Evolutionary conservation across 1,140 invertebrate species (phyloP).

Genomic region (Temnothorax curvispinosus): DNA sequence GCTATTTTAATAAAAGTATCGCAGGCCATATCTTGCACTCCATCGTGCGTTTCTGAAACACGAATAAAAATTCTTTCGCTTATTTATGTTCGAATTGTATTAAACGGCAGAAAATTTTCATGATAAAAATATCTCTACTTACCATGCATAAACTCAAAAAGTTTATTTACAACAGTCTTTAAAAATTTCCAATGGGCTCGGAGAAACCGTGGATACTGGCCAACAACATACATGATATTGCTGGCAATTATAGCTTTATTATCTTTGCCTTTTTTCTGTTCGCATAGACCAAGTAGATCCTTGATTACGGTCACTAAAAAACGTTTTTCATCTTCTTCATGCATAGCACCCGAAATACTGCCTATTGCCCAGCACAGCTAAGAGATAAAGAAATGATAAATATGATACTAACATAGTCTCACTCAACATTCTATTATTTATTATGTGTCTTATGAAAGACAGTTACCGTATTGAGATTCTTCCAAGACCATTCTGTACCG

Average conservation of each 20-base stretch:
- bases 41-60: conserved; percentile 97
- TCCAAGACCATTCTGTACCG: conserved; percentile 99
- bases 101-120: neutral
- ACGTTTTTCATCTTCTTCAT: conserved; percentile 99
- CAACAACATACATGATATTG: conserved; percentile 99
- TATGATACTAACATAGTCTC: neutral
- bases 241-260: conserved; percentile 99
- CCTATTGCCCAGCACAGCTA: conserved; percentile 99
- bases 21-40: conserved; percentile 99
- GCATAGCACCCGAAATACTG: conserved; percentile 99
- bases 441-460: neutral
- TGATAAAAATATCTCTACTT: conserved; percentile 70
- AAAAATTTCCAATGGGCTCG: conserved; percentile 99
- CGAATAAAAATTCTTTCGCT: conserved; percentile 4
- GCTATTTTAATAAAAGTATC: conserved; percentile 99
- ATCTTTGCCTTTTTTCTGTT: conserved; percentile 99
- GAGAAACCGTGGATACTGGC: conserved; percentile 99
- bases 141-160: conserved; percentile 99
- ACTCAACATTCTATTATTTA: neutral
- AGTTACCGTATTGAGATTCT: conserved; percentile 97
- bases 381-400: conserved; percentile 45
- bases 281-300: conserved; percentile 98
- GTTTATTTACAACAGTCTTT: conserved; percentile 99
- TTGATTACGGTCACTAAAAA: conserved; percentile 99
- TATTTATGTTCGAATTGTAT: neutral